Evolutionary conservation across 1,140 invertebrate species (phyloP).

Genomic region (Ditylenchus dipsaci): DNA sequence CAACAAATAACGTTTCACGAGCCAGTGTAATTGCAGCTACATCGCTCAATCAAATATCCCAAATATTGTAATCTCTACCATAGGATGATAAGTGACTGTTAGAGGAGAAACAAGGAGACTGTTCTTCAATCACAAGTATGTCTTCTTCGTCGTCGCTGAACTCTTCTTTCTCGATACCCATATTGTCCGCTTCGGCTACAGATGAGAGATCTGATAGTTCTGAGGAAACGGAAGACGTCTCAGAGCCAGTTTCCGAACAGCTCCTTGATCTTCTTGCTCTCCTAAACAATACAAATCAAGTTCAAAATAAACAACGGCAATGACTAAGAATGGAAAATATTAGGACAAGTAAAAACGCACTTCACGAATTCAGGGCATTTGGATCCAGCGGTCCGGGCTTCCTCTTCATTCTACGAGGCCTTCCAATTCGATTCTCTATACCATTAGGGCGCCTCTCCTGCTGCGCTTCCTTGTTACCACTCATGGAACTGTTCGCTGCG

Average conservation of each 20-base stretch:
- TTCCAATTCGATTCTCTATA: too few species aligned
- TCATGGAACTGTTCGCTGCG: background rate
- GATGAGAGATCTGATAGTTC: background rate
- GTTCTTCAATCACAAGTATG: background rate
- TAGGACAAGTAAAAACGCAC: background rate
- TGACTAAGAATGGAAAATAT: background rate
- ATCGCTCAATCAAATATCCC: too few species aligned
- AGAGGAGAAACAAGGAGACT: too few species aligned
- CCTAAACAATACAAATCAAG: background rate
- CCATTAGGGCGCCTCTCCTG: background rate
- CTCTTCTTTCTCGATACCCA: background rate
- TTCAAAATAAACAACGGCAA: background rate
- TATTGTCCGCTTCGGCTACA: background rate
- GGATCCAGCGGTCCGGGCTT: constrained; percentile 7
- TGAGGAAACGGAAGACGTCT: constrained; percentile 3
- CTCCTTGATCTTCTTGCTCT: background rate
- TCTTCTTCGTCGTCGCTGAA: background rate
- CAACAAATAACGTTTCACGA: too few species aligned
- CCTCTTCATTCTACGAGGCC: background rate
- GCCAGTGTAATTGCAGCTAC: too few species aligned
- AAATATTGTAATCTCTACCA: too few species aligned
- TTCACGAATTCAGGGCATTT: constrained; percentile 3
- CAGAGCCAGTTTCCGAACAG: background rate
- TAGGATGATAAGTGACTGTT: too few species aligned
- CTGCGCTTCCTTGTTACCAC: background rate